These are phyloP conservation scores for Platyrinchus mystaceus DNA, from an alignment of 2,797 vertebrate species.

Conservation along the genomic window DNA sequence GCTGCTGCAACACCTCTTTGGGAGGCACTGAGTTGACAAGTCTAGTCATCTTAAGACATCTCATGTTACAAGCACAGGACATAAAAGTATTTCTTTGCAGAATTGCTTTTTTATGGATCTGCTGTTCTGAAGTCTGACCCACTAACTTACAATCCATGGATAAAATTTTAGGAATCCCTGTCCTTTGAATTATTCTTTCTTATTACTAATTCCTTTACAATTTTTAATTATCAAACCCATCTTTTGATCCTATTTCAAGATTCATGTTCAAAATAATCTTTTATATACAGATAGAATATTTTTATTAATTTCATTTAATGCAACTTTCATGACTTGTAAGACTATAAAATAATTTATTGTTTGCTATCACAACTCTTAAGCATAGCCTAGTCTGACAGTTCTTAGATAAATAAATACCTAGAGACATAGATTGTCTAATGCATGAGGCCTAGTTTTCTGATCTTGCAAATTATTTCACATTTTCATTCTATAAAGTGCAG, in stretches of 20 bases:
- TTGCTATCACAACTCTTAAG: not conserved
- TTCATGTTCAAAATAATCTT: not conserved
- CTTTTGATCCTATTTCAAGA: not conserved
- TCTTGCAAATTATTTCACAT: not conserved
- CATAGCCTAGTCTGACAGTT: not conserved
- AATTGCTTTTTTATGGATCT: not conserved
- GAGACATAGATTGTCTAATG: not conserved
- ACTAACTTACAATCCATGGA: not conserved
- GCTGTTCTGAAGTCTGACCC: not conserved
- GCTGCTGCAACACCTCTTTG: not conserved
- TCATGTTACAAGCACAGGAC: not conserved
- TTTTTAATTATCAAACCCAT: not conserved
- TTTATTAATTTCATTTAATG: not conserved
- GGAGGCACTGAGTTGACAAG: not conserved
- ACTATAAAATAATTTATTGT: not conserved
- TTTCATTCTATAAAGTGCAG: not conserved
- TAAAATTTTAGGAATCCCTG: not conserved
- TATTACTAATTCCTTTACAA: not conserved
- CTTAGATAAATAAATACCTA: not conserved
- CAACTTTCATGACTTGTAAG: not conserved
- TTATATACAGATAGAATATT: not conserved
- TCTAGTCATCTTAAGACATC: not conserved
- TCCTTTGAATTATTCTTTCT: not conserved
- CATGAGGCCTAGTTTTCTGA: not conserved
- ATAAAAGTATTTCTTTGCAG: not conserved